Evolutionary conservation across 2,888 invertebrate genomes (phyloP).

Genomic region (Bombyx huttoni): DNA sequence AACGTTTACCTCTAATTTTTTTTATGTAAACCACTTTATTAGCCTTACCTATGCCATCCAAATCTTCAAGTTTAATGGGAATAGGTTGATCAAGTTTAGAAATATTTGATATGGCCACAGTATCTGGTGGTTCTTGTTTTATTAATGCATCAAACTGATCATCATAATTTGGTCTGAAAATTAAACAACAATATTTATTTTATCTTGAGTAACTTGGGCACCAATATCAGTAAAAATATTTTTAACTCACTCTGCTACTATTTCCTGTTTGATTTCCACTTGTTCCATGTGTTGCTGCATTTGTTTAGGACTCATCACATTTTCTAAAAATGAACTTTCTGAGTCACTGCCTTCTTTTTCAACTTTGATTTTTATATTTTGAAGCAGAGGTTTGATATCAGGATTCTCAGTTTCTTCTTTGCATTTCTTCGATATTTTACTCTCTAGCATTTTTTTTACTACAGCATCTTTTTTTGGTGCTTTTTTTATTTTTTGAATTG

Average conservation of each 20-base stretch:
- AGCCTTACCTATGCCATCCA: constrained; percentile 59
- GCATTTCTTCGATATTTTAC: constrained; percentile 34
- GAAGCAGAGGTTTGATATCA: constrained; percentile 45
- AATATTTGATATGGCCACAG: constrained; percentile 24
- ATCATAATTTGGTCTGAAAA: constrained; percentile 31
- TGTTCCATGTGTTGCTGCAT: constrained; percentile 43
- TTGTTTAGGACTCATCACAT: constrained; percentile 53
- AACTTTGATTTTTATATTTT: constrained; percentile 58
- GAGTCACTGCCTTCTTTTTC: constrained; percentile 57
- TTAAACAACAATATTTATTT: neutral
- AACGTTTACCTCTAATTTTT: no score
- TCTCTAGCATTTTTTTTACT: constrained; percentile 30
- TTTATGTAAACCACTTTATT: neutral
- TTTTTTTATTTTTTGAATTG: constrained; percentile 40
- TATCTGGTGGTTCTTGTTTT: constrained; percentile 50
- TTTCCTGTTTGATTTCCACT: constrained; percentile 49
- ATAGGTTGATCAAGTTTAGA: constrained; percentile 41
- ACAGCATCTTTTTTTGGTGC: constrained; percentile 41
- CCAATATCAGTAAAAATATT: neutral
- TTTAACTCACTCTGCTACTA: neutral
- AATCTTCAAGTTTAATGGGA: constrained; percentile 61
- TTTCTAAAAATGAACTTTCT: constrained; percentile 62
- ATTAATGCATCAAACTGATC: constrained; percentile 43
- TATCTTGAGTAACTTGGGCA: neutral
- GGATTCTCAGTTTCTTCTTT: constrained; percentile 44